These are phyloP conservation scores for Carcharodon carcharias DNA, from an alignment of 2,797 vertebrate species.

Conservation along the genomic window DNA sequence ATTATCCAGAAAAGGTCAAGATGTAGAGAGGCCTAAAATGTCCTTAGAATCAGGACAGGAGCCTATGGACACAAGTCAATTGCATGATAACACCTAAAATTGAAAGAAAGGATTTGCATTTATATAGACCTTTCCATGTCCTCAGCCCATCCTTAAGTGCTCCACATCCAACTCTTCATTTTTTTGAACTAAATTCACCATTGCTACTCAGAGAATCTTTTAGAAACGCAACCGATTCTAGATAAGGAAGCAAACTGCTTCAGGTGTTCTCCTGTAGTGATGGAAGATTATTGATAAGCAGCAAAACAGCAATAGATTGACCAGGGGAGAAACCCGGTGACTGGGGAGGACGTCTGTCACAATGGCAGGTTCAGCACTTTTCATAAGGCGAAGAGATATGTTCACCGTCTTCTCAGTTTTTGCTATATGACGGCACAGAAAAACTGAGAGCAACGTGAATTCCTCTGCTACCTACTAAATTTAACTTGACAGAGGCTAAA, in stretches of 20 bases:
- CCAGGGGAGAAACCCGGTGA: not conserved
- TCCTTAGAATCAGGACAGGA: not conserved
- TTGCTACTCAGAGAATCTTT: not conserved
- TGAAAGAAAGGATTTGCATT: not conserved
- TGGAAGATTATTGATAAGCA: not conserved
- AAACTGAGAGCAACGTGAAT: not conserved
- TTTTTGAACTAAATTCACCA: not conserved
- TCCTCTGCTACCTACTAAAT: not conserved
- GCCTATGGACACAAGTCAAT: not conserved
- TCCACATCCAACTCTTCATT: not conserved
- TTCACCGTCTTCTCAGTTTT: not conserved
- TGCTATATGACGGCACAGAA: not conserved
- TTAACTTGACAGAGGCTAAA: not conserved
- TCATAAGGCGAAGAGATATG: not conserved
- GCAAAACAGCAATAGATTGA: not conserved
- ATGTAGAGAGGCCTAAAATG: not conserved
- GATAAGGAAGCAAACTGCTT: not conserved
- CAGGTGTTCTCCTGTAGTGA: not conserved
- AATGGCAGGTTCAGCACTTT: not conserved
- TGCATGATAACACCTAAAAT: not conserved
- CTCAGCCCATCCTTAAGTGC: not conserved
- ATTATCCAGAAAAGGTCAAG: not conserved
- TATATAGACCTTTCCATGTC: not conserved
- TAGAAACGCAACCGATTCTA: not conserved
- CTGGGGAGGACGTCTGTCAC: not conserved